Evolutionary conservation across 1,140 invertebrate genomes (phyloP), one percentile per base, ranked within the genome.

Genomic region (Frieseomelitta varia): DNA sequence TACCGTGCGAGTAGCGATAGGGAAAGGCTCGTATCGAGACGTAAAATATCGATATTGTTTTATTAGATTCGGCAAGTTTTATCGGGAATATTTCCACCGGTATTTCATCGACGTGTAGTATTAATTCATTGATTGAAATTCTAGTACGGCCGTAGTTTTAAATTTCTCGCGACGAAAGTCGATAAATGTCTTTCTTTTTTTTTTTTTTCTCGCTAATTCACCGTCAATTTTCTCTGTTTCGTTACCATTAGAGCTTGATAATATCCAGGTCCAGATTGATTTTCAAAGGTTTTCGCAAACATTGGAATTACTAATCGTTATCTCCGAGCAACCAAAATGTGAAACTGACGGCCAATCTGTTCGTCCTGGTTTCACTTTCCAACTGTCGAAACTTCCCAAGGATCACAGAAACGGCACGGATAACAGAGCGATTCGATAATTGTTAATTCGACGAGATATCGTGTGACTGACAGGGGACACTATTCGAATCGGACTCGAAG

Each of bases 31-130:
- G 4, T 63, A 39, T 21, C 67, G 78, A 51, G 55, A 55, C 15
- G 24, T 61, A 56, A 76, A 76, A 68, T 78, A 78, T 68, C 34
- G 76, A 55, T 58, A 53, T 67, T 51, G 47, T 65, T 78, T 19
- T 12, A 34, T 1, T 34, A 68, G 21, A 6, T 53, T 34, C 1
- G 19, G 12, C 15, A 39, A n/a, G 55, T 39, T 74, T 19, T 61
- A 63, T 76, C 10, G 4, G 39, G 56, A 12, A 61, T 61, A 47
- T 8, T n/a, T 24, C 34, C 8, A n/a, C 1, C 39, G 24, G 14
- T 71, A n/a, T n/a, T n/a, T n/a, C 15, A 47, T 47, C 11, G 14
- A 53, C 51, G 8, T 24, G 12, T 6, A 47, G 8, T 12, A 65
- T 30, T 1, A 4, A 1, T 15, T 4, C 12, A 27, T 15, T 8